A percentile compares a stretch with the other conserved stretches of the same genome.
Evolutionary conservation across 2,113 vertebrate genomes (phyloP).

Genomic region (Eurypyga helias): DNA sequence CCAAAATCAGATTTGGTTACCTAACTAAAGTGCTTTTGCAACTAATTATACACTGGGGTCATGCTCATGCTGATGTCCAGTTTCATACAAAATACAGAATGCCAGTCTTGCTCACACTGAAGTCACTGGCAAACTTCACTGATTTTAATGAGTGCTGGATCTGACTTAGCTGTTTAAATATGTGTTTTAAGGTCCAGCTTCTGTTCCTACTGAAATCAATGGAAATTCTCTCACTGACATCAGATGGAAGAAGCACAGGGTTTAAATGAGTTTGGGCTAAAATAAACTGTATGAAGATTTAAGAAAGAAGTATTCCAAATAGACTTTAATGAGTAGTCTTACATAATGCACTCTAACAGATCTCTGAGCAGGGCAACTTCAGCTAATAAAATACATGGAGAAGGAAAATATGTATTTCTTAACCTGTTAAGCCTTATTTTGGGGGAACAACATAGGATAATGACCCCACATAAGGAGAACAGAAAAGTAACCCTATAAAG

Average conservation of each 20-base stretch:
- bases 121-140: background rate
- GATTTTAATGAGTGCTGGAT: background rate
- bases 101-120: background rate
- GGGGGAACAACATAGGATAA: background rate
- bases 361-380: background rate
- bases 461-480: background rate
- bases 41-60: background rate
- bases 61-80: background rate
- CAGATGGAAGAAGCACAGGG: background rate
- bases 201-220: background rate
- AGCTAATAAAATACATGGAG: background rate
- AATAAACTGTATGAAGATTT: background rate
- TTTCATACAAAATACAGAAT: background rate
- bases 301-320: background rate
- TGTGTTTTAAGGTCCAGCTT: background rate
- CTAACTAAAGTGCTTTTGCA: background rate
- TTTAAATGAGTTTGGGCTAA: background rate
- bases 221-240: conserved; percentile 1
- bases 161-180: background rate
- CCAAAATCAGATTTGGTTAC: conserved; percentile 4
- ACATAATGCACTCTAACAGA: background rate
- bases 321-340: background rate
- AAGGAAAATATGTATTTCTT: background rate
- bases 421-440: background rate
- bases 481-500: background rate